Base-by-base conservation (phyloP, 2,113 vertebrate genomes). In the Calyptomena viridis region DNA sequence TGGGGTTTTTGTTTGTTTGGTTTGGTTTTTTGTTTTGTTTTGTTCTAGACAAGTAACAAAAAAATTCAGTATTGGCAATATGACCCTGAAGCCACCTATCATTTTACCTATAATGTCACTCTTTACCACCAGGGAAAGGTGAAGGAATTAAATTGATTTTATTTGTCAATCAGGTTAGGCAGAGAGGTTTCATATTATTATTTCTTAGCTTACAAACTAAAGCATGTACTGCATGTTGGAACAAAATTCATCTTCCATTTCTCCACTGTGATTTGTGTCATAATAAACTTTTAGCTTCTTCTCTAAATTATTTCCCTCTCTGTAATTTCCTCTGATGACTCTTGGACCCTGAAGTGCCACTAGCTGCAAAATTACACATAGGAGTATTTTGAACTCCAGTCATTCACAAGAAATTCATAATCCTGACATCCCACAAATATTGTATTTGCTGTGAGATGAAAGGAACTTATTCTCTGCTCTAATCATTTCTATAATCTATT, bases 361-460 rank as follows among this genome's bases (percentile, higher is more conserved):
- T 69, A 84, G 25, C 59, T 3, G 5, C 53, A 83, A 63, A 95
- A 89, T 68, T 84, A 78, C 24, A 66, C 73, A 80, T 24, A 62
- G 30, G 44, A 89, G 37, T 58, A 69, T 93, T 94, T 73, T 87
- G 75, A 94, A 94, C 82, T 83, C 53, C 28, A 95, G 78, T 87
- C 24, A 50, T 82, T 90, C 62, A 59, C 21, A 50, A 93, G 63
- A 64, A 87, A 80, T 74, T 76, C 12, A 19, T 79, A 94, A 82
- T 47, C 50, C 55, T 91, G 63, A 93, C 50, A 76, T 85, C 50
- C 33, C 58, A 66, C 74, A 93, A 91, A 83, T 39, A 84, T 1
- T 59, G 12, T 68, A 68, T 64, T 81, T 82, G 52, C 67, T 76
- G 46, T 79, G 76, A 95, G 81, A 89, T 87, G 84, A 96, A 96